A percentile compares a stretch with the other conserved stretches of the same genome.
Conservation (phyloP, 1,140 invertebrate species). For the Zaprionus kolodkinae region DNA sequence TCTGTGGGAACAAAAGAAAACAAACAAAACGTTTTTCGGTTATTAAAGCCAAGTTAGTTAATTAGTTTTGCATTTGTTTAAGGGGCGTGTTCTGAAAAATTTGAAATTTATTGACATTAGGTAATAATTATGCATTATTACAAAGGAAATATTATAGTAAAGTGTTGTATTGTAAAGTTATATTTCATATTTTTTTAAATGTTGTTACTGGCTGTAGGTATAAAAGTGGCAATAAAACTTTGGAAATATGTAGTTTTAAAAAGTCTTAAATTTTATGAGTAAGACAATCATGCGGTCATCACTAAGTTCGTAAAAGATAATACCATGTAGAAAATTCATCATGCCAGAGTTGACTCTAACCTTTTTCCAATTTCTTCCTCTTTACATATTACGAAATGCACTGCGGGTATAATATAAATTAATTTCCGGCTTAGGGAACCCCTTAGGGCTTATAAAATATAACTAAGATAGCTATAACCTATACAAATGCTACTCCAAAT, state of each 20-base stretch:
- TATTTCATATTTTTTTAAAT: no score
- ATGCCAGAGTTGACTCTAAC: background rate
- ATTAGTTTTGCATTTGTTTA: slow-evolving; percentile 55
- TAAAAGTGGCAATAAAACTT: background rate
- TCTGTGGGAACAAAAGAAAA: slow-evolving; percentile 48
- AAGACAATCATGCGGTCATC: background rate
- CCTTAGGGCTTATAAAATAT: background rate
- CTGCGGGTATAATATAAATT: background rate
- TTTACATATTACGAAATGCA: background rate
- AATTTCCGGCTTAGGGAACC: background rate
- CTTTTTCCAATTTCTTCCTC: background rate
- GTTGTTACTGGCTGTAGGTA: no score
- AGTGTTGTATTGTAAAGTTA: background rate
- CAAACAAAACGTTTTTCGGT: slow-evolving; percentile 37
- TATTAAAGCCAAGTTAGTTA: slow-evolving; percentile 49
- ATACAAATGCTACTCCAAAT: background rate
- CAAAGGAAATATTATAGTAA: background rate
- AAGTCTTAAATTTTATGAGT: background rate
- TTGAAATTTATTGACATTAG: slow-evolving; percentile 3
- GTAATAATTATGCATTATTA: background rate
- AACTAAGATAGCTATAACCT: background rate
- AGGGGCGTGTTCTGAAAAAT: background rate
- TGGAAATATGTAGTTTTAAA: background rate
- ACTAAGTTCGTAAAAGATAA: background rate
- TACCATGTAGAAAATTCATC: background rate